phyloP scores from a whole-genome alignment of 1,140 invertebrate genomes.

The Agrypnia vestita region DNA sequence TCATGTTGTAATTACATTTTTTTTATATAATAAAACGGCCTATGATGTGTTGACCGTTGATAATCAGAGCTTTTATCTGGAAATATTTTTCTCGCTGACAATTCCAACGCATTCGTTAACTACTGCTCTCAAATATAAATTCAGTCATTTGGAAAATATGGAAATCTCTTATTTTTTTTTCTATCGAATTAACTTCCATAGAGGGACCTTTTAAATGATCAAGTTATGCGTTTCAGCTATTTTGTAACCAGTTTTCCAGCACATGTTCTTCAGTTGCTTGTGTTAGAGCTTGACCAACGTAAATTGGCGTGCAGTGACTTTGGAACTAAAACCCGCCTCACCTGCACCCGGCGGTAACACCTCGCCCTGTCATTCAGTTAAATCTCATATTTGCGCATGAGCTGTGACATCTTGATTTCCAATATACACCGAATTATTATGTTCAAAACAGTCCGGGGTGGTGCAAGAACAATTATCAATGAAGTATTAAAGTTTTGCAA shows the following conservation, averaged over 20 bases:
- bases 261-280: conserved; percentile 31
- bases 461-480: no score
- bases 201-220: neutral
- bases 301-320: no score
- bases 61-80: conserved; percentile 1
- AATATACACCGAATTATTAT: no score
- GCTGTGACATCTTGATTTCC: no score
- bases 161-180: neutral
- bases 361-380: no score
- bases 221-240: conserved; percentile 21
- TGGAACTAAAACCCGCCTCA: no score
- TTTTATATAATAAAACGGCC: neutral
- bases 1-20: neutral
- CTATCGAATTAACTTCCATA: neutral
- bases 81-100: neutral
- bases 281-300: no score
- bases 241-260: conserved; percentile 29
- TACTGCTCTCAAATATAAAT: neutral
- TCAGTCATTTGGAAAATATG: conserved; percentile 4
- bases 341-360: no score
- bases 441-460: no score
- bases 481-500: no score
- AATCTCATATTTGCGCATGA: no score
- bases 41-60: conserved; percentile 13
- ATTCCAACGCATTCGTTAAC: neutral